Evolutionary conservation across 2,888 invertebrate genomes (phyloP).

Genomic region (Synanthedon tipuliformis): DNA sequence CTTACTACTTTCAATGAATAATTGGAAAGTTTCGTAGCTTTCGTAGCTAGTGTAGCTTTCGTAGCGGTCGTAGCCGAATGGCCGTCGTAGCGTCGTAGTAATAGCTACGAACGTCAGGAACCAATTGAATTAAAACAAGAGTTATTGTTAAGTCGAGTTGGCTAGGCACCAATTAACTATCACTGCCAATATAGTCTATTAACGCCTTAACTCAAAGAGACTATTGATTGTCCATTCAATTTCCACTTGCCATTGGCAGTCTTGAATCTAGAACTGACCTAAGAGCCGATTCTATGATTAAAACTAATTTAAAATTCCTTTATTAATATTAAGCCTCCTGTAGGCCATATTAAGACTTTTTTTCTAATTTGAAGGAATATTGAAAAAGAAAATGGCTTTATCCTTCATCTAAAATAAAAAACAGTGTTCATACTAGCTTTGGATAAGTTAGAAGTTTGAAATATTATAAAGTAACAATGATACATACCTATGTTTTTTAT

Average conservation of each 20-base stretch:
- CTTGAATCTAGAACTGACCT: constrained; percentile 3
- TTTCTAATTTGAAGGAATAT: too few relatives aligned
- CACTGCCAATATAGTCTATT: constrained; percentile 41
- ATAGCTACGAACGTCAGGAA: constrained; percentile 2
- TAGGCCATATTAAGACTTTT: too few relatives aligned
- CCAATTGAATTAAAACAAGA: constrained; percentile 55
- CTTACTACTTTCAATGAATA: too few relatives aligned
- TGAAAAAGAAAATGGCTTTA: too few relatives aligned
- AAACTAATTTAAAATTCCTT: too few relatives aligned
- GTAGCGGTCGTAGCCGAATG: background rate
- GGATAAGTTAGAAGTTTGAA: too few relatives aligned
- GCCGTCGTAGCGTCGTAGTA: background rate
- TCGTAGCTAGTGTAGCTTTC: background rate
- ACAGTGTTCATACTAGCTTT: too few relatives aligned
- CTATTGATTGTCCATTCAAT: constrained; percentile 43
- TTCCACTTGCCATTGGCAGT: constrained; percentile 24
- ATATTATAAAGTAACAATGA: too few relatives aligned
- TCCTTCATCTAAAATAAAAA: too few relatives aligned
- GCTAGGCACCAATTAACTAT: constrained; percentile 56
- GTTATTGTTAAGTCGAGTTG: constrained; percentile 38
- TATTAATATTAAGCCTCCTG: too few relatives aligned
- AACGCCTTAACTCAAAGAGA: constrained; percentile 49
- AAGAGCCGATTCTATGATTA: too few relatives aligned
- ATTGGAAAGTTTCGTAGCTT: background rate
- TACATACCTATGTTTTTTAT: too few relatives aligned